Evolutionary conservation across 1,140 invertebrate species (phyloP), one percentile per base, ranked within the genome.

Genomic region (Leptopilina boulardi): DNA sequence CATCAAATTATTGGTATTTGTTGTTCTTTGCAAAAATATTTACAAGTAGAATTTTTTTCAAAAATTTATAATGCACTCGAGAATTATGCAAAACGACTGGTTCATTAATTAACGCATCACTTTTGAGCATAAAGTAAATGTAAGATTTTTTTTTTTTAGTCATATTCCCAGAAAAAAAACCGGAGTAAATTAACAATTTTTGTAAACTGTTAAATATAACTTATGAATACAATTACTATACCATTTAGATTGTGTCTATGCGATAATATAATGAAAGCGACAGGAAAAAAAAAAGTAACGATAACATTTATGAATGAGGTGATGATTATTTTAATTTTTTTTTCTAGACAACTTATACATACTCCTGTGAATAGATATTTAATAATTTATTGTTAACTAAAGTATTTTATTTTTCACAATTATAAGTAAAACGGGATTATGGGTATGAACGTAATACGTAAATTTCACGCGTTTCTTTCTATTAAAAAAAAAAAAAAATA

Each of bases 341-440:
- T n/a, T n/a, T n/a, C n/a, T 66, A 66, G 59, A n/a, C n/a, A 30
- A 30, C 59, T 30, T 87, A 86, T 87, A 81, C 84, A 87, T 90
- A 89, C 85, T 83, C 84, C 87, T 90, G 88, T 90, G 89, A 90
- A 90, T 90, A 90, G 86, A 89, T 89, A 90, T 90, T 89, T 89
- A 89, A 89, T 90, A 89, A 89, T 90, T 90, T 90, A 89, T 90
- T 89, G 84, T 89, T 89, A 86, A 86, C 79, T 89, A 90, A 84
- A 85, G 76, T 86, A 88, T 84, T 84, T 89, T 89, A 82, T 76
- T 88, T 87, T 84, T 51, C 71, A 84, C 18, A 78, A 79, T 82
- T 87, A 80, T n/a, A 70, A 81, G 2, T 83, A 79, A 85, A 83
- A 86, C 75, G 80, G 79, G 83, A 77, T 86, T 86, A 83, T 83